Evolutionary conservation across 2,888 invertebrate species (phyloP).

Genomic region (Allacma fusca): DNA sequence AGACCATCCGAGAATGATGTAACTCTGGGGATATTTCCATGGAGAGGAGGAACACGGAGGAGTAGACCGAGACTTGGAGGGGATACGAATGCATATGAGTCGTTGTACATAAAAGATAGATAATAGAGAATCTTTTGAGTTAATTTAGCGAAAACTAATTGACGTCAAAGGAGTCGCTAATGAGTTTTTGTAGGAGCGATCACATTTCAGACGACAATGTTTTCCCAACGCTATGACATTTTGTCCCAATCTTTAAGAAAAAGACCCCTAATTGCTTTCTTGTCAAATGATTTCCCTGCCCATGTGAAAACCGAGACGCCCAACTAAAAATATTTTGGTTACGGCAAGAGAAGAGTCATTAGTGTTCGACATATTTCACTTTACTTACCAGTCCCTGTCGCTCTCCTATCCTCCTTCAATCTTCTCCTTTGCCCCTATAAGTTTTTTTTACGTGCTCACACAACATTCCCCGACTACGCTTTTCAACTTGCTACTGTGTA

Average conservation of each 20-base stretch:
- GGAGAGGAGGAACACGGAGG: too few relatives aligned
- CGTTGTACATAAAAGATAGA: neutral
- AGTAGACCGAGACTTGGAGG: too few relatives aligned
- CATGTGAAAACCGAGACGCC: slow-evolving; percentile 61
- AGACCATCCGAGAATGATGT: too few relatives aligned
- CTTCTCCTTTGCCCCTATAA: slow-evolving; percentile 4
- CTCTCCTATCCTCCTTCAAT: slow-evolving; percentile 35
- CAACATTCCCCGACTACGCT: too few relatives aligned
- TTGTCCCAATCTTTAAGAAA: slow-evolving; percentile 41
- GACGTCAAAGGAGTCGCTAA: slow-evolving; percentile 54
- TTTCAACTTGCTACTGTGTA: too few relatives aligned
- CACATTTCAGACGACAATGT: slow-evolving; percentile 43
- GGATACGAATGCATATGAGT: too few relatives aligned
- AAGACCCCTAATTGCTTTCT: slow-evolving; percentile 61
- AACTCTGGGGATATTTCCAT: too few relatives aligned
- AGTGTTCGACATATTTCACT: slow-evolving; percentile 60
- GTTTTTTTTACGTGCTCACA: neutral
- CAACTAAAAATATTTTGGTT: slow-evolving; percentile 61
- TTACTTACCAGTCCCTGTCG: slow-evolving; percentile 41
- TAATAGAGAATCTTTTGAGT: slow-evolving; percentile 42
- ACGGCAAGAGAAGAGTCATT: slow-evolving; percentile 60
- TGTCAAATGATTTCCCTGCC: slow-evolving; percentile 62
- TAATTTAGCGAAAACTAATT: slow-evolving; percentile 61
- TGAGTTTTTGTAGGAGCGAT: slow-evolving; percentile 45
- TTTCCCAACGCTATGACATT: slow-evolving; percentile 41